Evolutionary conservation across 1,140 invertebrate species (phyloP).

Genomic region (Drosophila baimaii): DNA sequence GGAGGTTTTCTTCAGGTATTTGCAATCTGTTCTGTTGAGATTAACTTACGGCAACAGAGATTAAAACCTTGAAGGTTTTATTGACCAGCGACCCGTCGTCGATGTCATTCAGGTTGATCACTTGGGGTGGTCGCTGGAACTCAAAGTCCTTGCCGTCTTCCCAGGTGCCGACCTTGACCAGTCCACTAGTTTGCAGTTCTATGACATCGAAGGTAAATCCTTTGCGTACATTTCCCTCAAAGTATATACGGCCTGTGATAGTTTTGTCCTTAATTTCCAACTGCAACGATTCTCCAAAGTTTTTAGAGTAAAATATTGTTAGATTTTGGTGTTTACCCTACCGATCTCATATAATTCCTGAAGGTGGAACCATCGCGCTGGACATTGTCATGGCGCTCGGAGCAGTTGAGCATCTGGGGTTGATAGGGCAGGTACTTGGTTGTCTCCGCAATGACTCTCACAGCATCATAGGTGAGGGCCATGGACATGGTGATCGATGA

Average conservation of each 20-base stretch:
- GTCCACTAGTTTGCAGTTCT: constrained; percentile 88
- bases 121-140: constrained; percentile 62
- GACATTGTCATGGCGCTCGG: constrained; percentile 65
- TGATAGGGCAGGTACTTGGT: constrained; percentile 69
- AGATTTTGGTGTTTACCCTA: constrained; percentile 65
- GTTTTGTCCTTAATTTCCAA: constrained; percentile 84
- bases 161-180: constrained; percentile 91
- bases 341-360: constrained; percentile 90
- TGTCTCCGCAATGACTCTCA: constrained; percentile 88
- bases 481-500: constrained; percentile 86
- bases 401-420: constrained; percentile 85
- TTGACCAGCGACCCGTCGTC: constrained; percentile 88
- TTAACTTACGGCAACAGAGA: constrained; percentile 88
- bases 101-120: constrained; percentile 53
- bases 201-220: constrained; percentile 92
- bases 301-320: too few species aligned
- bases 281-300: constrained; percentile 30
- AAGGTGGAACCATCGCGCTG: constrained; percentile 89
- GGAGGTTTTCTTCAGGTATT: not conserved
- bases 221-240: constrained; percentile 92
- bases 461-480: constrained; percentile 92
- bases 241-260: constrained; percentile 92
- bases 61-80: constrained; percentile 93
- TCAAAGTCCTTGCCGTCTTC: constrained; percentile 84
- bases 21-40: constrained; percentile 43